Base-by-base conservation (phyloP, 1,140 invertebrate species). In the Stenopsyche tienmushanensis region DNA sequence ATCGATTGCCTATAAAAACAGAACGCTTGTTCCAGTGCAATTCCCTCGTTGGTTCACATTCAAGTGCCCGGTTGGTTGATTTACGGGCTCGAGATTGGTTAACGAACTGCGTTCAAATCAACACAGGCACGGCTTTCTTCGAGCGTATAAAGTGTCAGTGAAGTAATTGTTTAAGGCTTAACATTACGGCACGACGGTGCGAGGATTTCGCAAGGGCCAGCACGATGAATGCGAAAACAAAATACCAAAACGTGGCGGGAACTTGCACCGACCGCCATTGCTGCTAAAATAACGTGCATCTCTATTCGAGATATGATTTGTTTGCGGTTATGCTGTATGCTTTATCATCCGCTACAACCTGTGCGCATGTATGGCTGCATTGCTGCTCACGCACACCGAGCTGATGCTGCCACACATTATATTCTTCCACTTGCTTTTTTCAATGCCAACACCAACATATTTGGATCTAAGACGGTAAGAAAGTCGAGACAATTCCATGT, bases 271-370 rank as follows among this genome's bases (percentile, higher is more conserved):
- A 23, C 55, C 55, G 29, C 55, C 25, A 21, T 21, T 21, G 29
- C 57, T 55, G 64, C 64, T 52, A 62, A 65, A 62, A 67, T 34
- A 64, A 64, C 69, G 69, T 71, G 69, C 65, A 71, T 71, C 69
- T 71, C 62, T 65, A 71, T 71, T 45, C 49, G 65, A 71, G 69
- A 71, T 71, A 71, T 71, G 69, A 71, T 71, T 71, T 71, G 69
- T 65, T 71, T 71, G 69, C 65, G 69, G 69, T 67, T 66, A 66
- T 64, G 68, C 58, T 52, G 53, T 60, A 44, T 41, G 60, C 42
- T 25, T 64, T 64, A 53, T 39, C 50, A 53, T 47, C 41, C 20
- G 20, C 21, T 5, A 15, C 29, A 44, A 20, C 50, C 10, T 21
- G 42, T 34, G 44, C 53, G 26, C 53, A 57, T 57, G 53, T 57